phyloP scores from a whole-genome alignment of 2,888 invertebrate species.

The Eumerus sabulonum region DNA sequence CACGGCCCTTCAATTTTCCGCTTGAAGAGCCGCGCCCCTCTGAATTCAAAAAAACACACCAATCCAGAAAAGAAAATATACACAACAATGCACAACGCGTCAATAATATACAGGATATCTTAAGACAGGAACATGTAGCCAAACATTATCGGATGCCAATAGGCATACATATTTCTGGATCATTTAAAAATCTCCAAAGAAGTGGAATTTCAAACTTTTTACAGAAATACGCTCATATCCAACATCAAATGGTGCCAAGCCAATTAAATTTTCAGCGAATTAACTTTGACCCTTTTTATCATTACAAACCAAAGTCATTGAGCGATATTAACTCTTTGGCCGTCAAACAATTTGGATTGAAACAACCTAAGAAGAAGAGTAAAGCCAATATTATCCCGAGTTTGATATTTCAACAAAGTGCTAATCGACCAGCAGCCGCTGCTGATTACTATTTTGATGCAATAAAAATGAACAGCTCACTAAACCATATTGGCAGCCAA shows the following conservation, averaged over 20 bases:
- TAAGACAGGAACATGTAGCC: conserved; percentile 73
- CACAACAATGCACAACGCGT: conserved; percentile 54
- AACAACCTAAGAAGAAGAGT: conserved; percentile 72
- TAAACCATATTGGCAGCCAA: conserved; percentile 34
- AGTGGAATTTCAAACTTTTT: conserved; percentile 77
- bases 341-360: conserved; percentile 78
- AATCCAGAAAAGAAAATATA: conserved; percentile 65
- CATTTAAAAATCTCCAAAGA: conserved; percentile 76
- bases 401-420: conserved; percentile 71
- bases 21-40: conserved; percentile 76
- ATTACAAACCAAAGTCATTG: conserved; percentile 86
- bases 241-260: conserved; percentile 44
- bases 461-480: conserved; percentile 33
- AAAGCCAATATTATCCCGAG: conserved; percentile 63
- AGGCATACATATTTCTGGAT: conserved; percentile 76
- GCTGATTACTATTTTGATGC: conserved; percentile 70
- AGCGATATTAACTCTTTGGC: conserved; percentile 87
- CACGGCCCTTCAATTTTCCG: conserved; percentile 78
- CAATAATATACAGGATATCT: conserved; percentile 78
- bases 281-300: conserved; percentile 83
- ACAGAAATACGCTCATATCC: conserved; percentile 72
- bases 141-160: conserved; percentile 71
- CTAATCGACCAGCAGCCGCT: conserved; percentile 75
- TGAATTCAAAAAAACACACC: conserved; percentile 74
- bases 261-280: conserved; percentile 72